phyloP scores from a whole-genome alignment of 2,797 vertebrate genomes.

The Xiphorhynchus erythropygius region DNA sequence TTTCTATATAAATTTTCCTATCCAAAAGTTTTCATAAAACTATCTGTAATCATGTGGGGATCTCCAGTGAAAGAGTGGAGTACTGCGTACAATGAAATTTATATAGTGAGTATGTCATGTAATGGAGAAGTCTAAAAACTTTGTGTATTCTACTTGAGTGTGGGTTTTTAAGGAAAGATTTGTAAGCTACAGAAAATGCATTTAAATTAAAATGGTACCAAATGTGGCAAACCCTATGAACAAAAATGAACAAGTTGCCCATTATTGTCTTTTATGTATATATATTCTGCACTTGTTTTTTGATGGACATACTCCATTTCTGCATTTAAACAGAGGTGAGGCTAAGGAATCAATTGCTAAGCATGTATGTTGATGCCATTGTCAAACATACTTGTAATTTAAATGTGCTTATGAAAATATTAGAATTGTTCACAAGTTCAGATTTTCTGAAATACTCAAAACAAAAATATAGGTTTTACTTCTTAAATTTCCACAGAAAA shows the following conservation, averaged over 20 bases:
- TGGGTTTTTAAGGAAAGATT: neutral
- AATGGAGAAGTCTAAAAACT: neutral
- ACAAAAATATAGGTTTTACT: neutral
- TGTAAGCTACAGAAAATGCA: neutral
- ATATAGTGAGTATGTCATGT: fast-evolving
- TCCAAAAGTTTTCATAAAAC: neutral
- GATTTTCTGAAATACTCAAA: neutral
- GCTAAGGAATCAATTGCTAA: neutral
- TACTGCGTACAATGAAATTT: neutral
- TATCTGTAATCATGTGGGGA: neutral
- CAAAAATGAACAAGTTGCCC: neutral
- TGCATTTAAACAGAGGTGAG: neutral
- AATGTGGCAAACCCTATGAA: neutral
- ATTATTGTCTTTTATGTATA: neutral
- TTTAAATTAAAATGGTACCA: neutral
- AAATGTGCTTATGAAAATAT: neutral
- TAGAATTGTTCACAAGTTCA: neutral
- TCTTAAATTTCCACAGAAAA: neutral
- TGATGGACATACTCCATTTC: neutral
- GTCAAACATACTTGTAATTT: neutral
- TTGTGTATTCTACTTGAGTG: neutral
- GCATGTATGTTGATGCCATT: neutral
- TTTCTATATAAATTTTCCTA: neutral
- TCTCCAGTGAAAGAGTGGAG: neutral
- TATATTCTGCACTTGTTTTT: neutral